Base-by-base conservation (phyloP, 92 coral and sea anemone genomes). In the Zoanthus gigantus region DNA sequence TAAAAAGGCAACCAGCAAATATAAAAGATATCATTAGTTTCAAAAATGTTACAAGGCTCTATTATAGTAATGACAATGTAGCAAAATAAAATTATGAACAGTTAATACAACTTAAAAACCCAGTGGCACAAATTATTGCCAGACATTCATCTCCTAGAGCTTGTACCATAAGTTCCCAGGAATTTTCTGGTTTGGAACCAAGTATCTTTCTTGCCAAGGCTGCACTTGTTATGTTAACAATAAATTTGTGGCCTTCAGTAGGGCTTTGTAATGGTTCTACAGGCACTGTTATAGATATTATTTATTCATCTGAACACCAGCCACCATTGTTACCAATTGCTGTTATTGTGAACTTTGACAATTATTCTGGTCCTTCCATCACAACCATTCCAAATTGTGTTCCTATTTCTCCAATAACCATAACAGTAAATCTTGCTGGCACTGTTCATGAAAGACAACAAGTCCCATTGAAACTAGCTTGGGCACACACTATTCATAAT, bases 301-400 rank as follows among this genome's bases (percentile, higher is more conserved):
- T 88, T 52, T 88, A 88, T 68, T n/a, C 61, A 15, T 18, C 46
- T 63, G 54, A 88, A 45, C 61, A 46, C 50, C 91, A 82, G 50
- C 88, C 91, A 10, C 91, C 91, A 67, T 67, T 60, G 8, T 53
- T 88, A 61, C 88, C 91, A 14, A 81, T 88, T 67, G 91, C 87
- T 17, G 88, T 88, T n/a, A 79, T 88, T 69, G 87, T 88, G 15
- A n/a, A 80, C 17, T 88, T 88, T 82, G 91, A 88, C 46, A 60
- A 88, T 79, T 88, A 88, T 69, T 37, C 87, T 15, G 91, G 91
- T n/a, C 91, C 88, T 4, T 84, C 88, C 9, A 2, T 84, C 68
- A 2, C 81, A 69, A 18, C 28, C 16, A 13, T 86, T 76, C 90
- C 90, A 15, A 15, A 31, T 15, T 86, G 84, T 76, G 90, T 77